These are phyloP conservation scores for Castor canadensis DNA, from an alignment of 2,113 vertebrate species.

Conservation along the genomic window DNA sequence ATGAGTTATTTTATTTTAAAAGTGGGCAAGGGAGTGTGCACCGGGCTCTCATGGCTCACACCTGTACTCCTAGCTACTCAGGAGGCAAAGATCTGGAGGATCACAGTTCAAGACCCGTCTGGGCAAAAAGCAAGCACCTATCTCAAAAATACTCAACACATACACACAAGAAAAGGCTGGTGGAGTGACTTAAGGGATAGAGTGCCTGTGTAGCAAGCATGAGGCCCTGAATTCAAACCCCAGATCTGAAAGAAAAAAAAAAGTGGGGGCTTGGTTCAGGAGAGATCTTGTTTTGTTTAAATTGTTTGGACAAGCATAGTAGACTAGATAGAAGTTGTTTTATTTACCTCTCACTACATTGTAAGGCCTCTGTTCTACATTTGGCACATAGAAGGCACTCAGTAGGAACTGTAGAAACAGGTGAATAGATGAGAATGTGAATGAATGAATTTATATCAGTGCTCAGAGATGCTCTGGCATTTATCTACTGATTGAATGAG, in stretches of 20 bases:
- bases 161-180: no score
- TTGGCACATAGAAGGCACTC: not conserved
- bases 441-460: not conserved
- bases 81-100: no score
- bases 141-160: no score
- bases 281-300: constrained; percentile 4
- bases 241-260: no score
- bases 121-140: no score
- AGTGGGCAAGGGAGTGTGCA: not conserved
- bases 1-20: not conserved
- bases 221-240: no score
- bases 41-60: no score
- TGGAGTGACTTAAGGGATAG: no score
- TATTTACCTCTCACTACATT: not conserved
- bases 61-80: no score
- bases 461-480: constrained; percentile 23
- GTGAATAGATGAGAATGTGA: not conserved
- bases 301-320: not conserved
- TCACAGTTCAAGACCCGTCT: no score
- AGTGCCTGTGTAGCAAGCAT: no score
- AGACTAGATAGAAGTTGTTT: not conserved
- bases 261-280: not conserved
- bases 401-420: not conserved
- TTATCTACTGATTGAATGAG: not conserved
- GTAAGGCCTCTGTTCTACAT: not conserved